Evolutionary conservation across 2,113 vertebrate species (phyloP), one percentile per base, ranked within the genome.

Genomic region (Alethe diademata): DNA sequence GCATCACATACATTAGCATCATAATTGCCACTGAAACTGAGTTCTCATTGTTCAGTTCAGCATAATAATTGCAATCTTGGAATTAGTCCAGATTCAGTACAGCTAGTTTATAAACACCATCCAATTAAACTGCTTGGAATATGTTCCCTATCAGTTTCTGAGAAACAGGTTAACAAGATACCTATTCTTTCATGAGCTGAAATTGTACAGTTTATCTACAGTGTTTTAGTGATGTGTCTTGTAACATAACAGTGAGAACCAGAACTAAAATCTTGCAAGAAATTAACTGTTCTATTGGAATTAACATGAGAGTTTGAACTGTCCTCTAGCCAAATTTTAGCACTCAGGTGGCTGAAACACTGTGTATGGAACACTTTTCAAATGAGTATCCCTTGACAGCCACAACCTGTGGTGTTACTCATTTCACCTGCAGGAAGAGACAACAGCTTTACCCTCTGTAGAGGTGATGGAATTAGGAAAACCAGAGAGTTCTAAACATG

Each of bases 1-100:
- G 24, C 60, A 78, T 66, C 56, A 50, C 40, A 88, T 56, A 79
- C 33, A 71, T 90, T 83, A 95, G 89, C 85, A 93, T 87, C 94
- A 90, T 76, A 83, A 86, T 65, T 93, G 79, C 66, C 79, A 85
- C 65, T 65, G 82, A 88, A 94, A 84, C 45, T 45, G 74, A 91
- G 64, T 48, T 69, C 83, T 79, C 72, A 36, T 75, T 93, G 57
- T 82, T 90, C 85, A 35, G 14, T 60, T 85, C 80, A 79, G 56
- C 42, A 36, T 56, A 65, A 93, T 56, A 94, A 74, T 23, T 88
- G 69, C 57, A 84, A n/a, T 62, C 75, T 78, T 86, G 67, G 72
- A 92, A 72, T 65, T 45, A 69, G 87, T 66, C 76, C 93, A 88
- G 71, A 47, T 60, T 47, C 76, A 40, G 36, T 86, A 66, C 28